Conservation (phyloP, 2,888 invertebrate genomes). For the Ypsolopha sequella region DNA sequence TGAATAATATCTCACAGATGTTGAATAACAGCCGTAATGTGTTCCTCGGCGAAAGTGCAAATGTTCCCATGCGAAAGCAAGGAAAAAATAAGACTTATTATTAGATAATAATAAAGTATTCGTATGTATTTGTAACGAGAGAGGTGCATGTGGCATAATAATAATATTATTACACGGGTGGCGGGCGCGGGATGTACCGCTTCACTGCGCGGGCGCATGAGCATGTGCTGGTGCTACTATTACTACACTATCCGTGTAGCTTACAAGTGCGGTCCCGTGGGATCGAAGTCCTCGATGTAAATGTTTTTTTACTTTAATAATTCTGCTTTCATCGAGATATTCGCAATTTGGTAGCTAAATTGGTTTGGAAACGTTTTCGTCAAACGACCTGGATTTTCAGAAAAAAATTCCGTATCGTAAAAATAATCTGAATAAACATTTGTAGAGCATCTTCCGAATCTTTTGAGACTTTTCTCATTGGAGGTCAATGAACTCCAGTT, state of each 20-base stretch:
- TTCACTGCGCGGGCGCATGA: conserved; percentile 14
- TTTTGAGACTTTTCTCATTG: conserved; percentile 10
- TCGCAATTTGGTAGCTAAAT: no score
- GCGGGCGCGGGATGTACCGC: conserved; percentile 14
- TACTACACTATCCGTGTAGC: no score
- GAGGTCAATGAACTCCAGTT: conserved; percentile 28
- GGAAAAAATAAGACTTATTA: conserved; percentile 36
- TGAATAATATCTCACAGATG: conserved; percentile 50
- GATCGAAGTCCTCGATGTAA: no score
- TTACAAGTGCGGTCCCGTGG: no score
- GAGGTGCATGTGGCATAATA: conserved; percentile 12
- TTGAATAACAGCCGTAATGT: conserved; percentile 57
- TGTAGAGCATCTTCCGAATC: no score
- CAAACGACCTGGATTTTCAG: no score
- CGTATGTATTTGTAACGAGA: conserved; percentile 4
- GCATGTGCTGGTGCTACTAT: background rate
- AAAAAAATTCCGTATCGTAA: no score
- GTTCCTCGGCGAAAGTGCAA: conserved; percentile 56
- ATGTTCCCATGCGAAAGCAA: conserved; percentile 50
- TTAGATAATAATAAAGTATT: conserved; percentile 23
- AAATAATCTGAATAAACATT: no score
- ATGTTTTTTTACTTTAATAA: no score
- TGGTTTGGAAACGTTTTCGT: no score
- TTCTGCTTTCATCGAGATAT: no score
- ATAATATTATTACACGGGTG: conserved; percentile 24